Conservation (phyloP, 30 jellyfish, hydroid and myxozoan genomes). For the Turritopsis rubra region DNA sequence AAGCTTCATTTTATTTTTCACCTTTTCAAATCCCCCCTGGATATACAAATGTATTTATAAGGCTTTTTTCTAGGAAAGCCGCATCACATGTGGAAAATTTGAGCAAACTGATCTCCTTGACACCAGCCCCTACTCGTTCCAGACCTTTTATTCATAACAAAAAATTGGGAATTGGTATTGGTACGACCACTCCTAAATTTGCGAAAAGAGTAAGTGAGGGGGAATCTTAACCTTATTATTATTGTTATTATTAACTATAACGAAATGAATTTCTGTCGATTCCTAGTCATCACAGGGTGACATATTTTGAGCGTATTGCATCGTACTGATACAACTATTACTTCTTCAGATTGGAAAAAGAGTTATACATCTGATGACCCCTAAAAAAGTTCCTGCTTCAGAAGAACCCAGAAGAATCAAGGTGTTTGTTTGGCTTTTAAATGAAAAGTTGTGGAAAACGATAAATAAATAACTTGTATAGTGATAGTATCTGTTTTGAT, state of each 20-base stretch:
- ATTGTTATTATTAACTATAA: too few relatives aligned
- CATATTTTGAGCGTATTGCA: too few relatives aligned
- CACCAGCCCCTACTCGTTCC: slow-evolving; percentile 32
- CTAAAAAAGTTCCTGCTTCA: slow-evolving; percentile 45
- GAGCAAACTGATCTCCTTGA: slow-evolving; percentile 24
- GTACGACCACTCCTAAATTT: slow-evolving; percentile 76
- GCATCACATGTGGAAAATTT: slow-evolving; percentile 40
- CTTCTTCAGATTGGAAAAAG: slow-evolving; percentile 56
- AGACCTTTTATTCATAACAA: slow-evolving; percentile 10
- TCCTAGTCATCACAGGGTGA: too few relatives aligned
- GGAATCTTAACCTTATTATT: too few relatives aligned
- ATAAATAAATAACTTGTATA: too few relatives aligned
- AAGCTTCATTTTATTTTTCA: not conserved
- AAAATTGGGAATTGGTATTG: slow-evolving; percentile 28
- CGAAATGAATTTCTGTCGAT: too few relatives aligned
- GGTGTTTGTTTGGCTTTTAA: slow-evolving; percentile 26
- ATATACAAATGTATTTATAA: too few relatives aligned
- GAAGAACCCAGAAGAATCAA: slow-evolving; percentile 87
- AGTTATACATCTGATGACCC: slow-evolving; percentile 75
- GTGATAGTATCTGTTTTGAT: too few relatives aligned
- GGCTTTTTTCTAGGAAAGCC: slow-evolving; percentile 30
- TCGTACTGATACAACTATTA: too few relatives aligned
- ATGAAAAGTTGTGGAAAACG: too few relatives aligned
- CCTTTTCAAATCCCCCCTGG: not conserved
- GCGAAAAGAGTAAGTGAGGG: slow-evolving; percentile 69